Evolutionary conservation across 2,888 invertebrate genomes (phyloP).

Genomic region (Synergus gifuensis): DNA sequence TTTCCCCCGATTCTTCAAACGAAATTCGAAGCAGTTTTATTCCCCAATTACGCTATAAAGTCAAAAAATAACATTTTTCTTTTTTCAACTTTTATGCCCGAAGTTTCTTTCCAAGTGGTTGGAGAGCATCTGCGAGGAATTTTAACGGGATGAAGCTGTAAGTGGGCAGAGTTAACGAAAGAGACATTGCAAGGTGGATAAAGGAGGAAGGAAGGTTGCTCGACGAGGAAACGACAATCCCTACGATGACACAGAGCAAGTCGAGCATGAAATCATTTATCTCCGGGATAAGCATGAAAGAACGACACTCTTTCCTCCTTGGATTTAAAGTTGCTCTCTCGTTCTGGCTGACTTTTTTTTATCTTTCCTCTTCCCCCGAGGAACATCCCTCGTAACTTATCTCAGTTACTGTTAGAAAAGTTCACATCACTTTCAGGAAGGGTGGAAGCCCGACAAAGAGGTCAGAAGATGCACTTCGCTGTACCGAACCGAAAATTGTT

Average conservation of each 20-base stretch:
- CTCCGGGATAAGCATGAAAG: slow-evolving; percentile 72
- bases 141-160: slow-evolving; percentile 1
- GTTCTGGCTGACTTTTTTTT: not conserved
- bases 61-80: not conserved
- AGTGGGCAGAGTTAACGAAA: slow-evolving; percentile 10
- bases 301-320: slow-evolving; percentile 1
- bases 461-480: not conserved
- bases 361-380: not conserved
- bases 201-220: slow-evolving; percentile 42
- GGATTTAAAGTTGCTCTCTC: slow-evolving; percentile 20
- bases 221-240: slow-evolving; percentile 60
- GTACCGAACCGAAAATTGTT: slow-evolving; percentile 18
- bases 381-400: slow-evolving; percentile 15
- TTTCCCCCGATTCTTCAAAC: not conserved
- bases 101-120: not conserved
- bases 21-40: not conserved
- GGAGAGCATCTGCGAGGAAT: not conserved
- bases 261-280: slow-evolving; percentile 76
- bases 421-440: slow-evolving; percentile 26
- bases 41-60: not conserved
- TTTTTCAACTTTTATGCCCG: not conserved
- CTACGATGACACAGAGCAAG: slow-evolving; percentile 71
- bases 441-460: slow-evolving; percentile 15
- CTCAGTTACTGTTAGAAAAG: slow-evolving; percentile 33
- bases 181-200: not conserved